Evolutionary conservation across 2,113 vertebrate species (phyloP), one percentile per base, ranked within the genome.

Genomic region (Tor tambroides): DNA sequence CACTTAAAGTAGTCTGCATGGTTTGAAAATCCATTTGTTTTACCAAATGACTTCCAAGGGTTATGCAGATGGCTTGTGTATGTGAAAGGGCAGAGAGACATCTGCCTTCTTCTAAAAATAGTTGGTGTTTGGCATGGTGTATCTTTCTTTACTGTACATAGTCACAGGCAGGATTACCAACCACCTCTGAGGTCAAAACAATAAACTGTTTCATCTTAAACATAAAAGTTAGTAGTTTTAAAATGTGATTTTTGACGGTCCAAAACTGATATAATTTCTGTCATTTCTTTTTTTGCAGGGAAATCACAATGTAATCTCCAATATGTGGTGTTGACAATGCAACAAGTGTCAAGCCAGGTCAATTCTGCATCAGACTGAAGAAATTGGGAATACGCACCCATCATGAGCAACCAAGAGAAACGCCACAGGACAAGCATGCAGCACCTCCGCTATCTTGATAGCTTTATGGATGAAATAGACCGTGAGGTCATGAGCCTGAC

Each of bases 401-500:
- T 90, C 84, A 96, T 95, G 94, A 95, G 88, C 91, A 93, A 90
- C 17, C 88, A 92, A 89, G 93, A 95, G 87, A 94, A 94, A 88
- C 91, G 91, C 77, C 90, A 93, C 49, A 92, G 90, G 12, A 91
- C 88, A 92, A 93, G 28, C 83, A 98, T 98, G 96, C 96, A 97
- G 59, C 97, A 95, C 91, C 96, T 96, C 91, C 97, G 96, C 90
- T 95, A 96, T 65, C 91, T 95, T 0, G 97, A 97, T 4, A 96
- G 97, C 23, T 94, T 98, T 56, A 95, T 98, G 95, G 97, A 99
- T 5, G 98, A 99, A 0, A 92, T 97, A 0, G 98, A 99, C 89
- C 93, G 96, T 19, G 98, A 99, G 89, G 98, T 99, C 69, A 97
- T 97, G 95, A 98, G 90, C 85, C 96, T 99, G 88, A 99, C 98